These are phyloP conservation scores for Arremon brunneinucha DNA, from an alignment of 2,797 vertebrate species.

Conservation along the genomic window DNA sequence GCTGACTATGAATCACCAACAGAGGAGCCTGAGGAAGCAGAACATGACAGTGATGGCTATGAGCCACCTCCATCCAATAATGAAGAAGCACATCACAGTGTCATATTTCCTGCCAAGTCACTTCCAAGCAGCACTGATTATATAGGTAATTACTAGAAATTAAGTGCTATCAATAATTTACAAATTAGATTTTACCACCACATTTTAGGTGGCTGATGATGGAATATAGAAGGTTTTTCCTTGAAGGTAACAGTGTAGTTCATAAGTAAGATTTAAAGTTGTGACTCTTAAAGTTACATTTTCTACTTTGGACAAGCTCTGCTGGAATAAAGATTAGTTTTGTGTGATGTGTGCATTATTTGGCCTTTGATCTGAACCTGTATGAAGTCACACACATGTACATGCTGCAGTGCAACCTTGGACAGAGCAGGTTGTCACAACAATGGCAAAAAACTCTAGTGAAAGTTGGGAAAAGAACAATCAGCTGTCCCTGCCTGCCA, in stretches of 20 bases:
- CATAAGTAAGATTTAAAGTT: not conserved
- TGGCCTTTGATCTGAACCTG: not conserved
- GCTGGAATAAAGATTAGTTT: not conserved
- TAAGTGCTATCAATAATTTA: not conserved
- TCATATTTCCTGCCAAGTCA: conserved; percentile 78
- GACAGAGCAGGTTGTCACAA: not conserved
- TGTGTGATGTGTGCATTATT: not conserved
- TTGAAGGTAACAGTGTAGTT: not conserved
- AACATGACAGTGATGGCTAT: conserved; percentile 80
- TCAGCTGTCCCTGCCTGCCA: not conserved
- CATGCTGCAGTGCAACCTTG: not conserved
- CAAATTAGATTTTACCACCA: not conserved
- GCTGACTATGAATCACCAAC: conserved; percentile 88
- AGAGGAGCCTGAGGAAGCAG: conserved; percentile 71
- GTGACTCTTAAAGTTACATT: not conserved
- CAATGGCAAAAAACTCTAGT: not conserved
- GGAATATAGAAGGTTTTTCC: not conserved
- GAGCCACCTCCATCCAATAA: conserved; percentile 89
- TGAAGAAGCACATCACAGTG: conserved; percentile 73
- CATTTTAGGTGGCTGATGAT: not conserved
- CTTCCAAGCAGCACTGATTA: conserved; percentile 80
- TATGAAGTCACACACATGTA: not conserved
- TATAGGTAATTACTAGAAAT: conserved; percentile 76
- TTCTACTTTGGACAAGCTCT: not conserved
- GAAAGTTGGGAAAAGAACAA: not conserved